These are phyloP conservation scores for Maccullochella peelii DNA, from an alignment of 2,113 vertebrate genomes.

Conservation along the genomic window DNA sequence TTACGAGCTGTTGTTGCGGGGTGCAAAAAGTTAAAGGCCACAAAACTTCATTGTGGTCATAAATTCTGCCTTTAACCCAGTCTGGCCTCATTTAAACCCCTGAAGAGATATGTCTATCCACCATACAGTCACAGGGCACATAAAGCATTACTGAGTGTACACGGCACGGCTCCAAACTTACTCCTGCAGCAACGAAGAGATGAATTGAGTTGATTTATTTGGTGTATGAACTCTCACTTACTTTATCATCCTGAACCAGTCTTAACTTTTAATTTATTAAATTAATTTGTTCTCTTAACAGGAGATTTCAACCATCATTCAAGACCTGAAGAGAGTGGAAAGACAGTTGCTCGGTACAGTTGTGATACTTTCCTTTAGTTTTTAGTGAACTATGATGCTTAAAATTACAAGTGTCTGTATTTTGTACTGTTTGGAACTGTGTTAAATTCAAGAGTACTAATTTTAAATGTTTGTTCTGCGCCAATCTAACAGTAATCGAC, in stretches of 20 bases:
- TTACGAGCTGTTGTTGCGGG: conserved; percentile 20
- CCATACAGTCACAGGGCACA: conserved; percentile 27
- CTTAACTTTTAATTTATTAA: conserved; percentile 24
- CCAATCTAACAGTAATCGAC: conserved; percentile 88
- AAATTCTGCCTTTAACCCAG: conserved; percentile 52
- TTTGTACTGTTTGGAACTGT: not conserved
- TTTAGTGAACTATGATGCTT: not conserved
- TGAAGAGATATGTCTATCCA: conserved; percentile 29
- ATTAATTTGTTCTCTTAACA: conserved; percentile 68
- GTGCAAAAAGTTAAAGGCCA: conserved; percentile 17
- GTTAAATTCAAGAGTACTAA: not conserved
- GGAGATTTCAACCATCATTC: conserved; percentile 95
- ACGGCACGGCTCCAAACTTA: conserved; percentile 27
- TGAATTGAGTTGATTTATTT: conserved; percentile 34
- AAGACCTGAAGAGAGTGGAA: conserved; percentile 94
- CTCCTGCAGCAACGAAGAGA: conserved; percentile 34
- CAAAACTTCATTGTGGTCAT: conserved; percentile 32
- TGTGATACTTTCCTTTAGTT: not conserved
- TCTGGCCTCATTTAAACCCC: conserved; percentile 60
- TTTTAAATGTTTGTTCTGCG: conserved; percentile 16
- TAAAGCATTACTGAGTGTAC: conserved; percentile 50
- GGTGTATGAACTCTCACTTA: conserved; percentile 34
- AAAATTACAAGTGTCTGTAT: not conserved
- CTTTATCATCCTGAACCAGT: conserved; percentile 10
- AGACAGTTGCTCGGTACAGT: conserved; percentile 92